Evolutionary conservation across 2,797 vertebrate species (phyloP).

Genomic region (Galago senegalensis): DNA sequence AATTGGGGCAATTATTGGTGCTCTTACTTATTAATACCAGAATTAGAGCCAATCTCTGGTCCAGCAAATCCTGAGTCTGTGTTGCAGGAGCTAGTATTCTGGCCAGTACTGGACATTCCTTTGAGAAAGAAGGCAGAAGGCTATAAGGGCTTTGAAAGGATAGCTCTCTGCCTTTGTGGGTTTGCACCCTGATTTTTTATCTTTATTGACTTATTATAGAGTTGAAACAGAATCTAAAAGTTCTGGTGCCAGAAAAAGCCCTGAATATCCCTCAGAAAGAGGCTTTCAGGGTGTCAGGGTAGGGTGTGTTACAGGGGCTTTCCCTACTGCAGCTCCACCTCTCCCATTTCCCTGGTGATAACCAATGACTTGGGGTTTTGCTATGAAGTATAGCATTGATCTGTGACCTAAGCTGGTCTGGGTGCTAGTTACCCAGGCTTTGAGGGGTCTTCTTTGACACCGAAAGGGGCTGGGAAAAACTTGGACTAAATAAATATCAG

Average conservation of each 20-base stretch:
- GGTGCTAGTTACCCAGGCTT: slow-evolving; percentile 55
- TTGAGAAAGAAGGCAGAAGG: background rate
- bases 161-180: slow-evolving; percentile 15
- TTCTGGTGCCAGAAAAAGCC: slow-evolving; percentile 51
- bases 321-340: background rate
- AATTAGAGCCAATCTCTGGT: slow-evolving; percentile 40
- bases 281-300: background rate
- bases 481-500: slow-evolving; percentile 77
- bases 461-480: slow-evolving; percentile 70
- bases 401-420: slow-evolving; percentile 36
- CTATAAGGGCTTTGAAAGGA: slow-evolving; percentile 35
- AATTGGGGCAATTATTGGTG: background rate
- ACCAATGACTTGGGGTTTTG: slow-evolving; percentile 33
- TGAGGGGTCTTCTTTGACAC: slow-evolving; percentile 48
- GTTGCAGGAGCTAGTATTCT: slow-evolving; percentile 39
- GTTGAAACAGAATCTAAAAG: slow-evolving; percentile 51
- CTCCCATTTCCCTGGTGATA: slow-evolving; percentile 54
- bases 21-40: background rate
- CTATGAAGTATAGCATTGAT: slow-evolving; percentile 52
- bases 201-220: slow-evolving; percentile 36
- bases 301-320: background rate
- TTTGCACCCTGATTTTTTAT: slow-evolving; percentile 4
- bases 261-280: background rate
- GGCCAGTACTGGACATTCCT: background rate
- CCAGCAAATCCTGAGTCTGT: background rate